phyloP scores from a whole-genome alignment of 2,113 vertebrate species.

The Bathybates hornii region DNA sequence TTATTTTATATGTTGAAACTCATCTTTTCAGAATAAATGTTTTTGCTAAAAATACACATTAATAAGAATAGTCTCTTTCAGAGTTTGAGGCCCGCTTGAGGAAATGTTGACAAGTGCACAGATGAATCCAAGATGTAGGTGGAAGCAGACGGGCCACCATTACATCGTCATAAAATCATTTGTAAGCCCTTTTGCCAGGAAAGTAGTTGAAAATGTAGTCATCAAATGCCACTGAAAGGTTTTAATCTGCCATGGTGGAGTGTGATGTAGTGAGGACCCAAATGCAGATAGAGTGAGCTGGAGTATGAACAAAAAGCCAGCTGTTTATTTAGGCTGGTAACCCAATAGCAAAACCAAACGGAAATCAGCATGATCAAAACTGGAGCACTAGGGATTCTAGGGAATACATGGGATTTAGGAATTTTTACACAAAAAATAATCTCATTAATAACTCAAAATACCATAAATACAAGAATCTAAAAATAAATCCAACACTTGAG shows the following conservation, averaged over 20 bases:
- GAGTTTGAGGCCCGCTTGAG: not conserved
- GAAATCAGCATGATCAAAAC: not conserved
- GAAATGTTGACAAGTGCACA: not conserved
- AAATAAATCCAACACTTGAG: not conserved
- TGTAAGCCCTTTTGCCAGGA: not conserved
- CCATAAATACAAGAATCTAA: not conserved
- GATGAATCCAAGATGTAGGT: not conserved
- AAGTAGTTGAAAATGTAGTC: not conserved
- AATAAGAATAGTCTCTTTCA: not conserved
- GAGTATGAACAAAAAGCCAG: not conserved
- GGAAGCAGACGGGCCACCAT: not conserved
- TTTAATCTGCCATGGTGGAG: not conserved
- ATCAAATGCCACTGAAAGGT: not conserved
- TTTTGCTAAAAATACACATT: not conserved
- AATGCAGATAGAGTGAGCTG: not conserved
- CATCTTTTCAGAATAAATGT: constrained; percentile 43
- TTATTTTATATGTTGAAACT: constrained; percentile 27
- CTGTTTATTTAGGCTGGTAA: not conserved
- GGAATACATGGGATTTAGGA: not conserved
- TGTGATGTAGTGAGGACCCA: not conserved
- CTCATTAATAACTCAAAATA: not conserved
- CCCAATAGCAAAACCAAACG: not conserved
- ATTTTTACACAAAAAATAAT: not conserved
- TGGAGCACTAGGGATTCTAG: not conserved
- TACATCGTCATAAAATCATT: not conserved